These are phyloP conservation scores for fruit fly (Drosophila melanogaster) DNA, from an alignment of 1,140 invertebrate genomes.

Conservation along the genomic window DNA sequence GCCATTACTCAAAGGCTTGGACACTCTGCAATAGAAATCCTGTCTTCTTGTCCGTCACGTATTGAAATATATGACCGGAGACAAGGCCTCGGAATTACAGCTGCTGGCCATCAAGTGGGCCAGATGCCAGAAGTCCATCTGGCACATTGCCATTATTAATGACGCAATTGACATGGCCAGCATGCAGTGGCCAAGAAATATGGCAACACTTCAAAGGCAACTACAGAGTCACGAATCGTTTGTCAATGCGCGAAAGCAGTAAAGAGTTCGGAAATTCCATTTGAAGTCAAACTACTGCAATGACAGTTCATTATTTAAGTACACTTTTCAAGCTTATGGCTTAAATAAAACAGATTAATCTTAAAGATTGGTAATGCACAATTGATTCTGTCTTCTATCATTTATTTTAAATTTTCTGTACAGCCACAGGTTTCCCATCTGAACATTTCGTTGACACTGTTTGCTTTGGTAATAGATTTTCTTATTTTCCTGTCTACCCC, in stretches of 20 bases:
- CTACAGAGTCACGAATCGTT: slow-evolving; percentile 20
- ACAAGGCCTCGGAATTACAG: slow-evolving; percentile 14
- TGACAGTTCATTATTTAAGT: background rate
- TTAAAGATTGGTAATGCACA: too few relatives aligned
- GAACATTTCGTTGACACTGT: slow-evolving; percentile 28
- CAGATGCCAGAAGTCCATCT: slow-evolving; percentile 32
- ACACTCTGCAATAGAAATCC: slow-evolving; percentile 16
- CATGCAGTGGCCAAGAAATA: slow-evolving; percentile 30
- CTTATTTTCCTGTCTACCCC: background rate
- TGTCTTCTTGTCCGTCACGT: slow-evolving; percentile 19
- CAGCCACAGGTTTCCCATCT: slow-evolving; percentile 23
- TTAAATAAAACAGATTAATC: too few relatives aligned
- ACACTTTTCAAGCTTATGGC: background rate
- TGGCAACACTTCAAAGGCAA: slow-evolving; percentile 29
- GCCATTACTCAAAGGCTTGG: slow-evolving; percentile 42
- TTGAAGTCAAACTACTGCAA: background rate
- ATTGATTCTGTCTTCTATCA: background rate
- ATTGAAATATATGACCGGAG: slow-evolving; percentile 15
- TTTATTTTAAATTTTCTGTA: background rate
- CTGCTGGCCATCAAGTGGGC: slow-evolving; percentile 39
- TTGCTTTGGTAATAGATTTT: slow-evolving; percentile 51
- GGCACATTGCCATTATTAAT: slow-evolving; percentile 49
- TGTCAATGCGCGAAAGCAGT: slow-evolving; percentile 13
- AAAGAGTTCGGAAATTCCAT: slow-evolving; percentile 11
- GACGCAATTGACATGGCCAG: slow-evolving; percentile 43